Base-by-base conservation (phyloP, 1,140 invertebrate species). In the Heliconius hermathena region DNA sequence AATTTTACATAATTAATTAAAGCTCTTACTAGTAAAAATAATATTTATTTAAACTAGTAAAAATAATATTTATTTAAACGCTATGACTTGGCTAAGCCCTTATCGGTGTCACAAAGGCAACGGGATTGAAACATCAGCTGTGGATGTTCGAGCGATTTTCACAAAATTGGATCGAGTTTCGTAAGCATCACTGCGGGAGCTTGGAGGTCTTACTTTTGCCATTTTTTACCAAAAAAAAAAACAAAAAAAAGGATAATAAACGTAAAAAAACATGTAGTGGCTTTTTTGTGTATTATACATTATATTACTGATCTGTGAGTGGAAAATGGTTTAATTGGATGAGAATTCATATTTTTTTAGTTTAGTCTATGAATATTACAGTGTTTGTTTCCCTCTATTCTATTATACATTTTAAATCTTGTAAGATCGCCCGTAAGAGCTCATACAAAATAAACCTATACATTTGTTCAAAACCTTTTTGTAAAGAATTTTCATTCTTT, bases 81-180 rank as follows among this genome's bases (percentile, higher is more conserved):
- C 74, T 71, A 6, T 1, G 4, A 22, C 9, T 49, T 29, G 8
- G 57, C 9, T 57, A 22, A 16, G 11, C 60, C 60, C 26, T 76
- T 76, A 75, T 22, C 33, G 71, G 33, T 66, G 33, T 54, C 11
- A 66, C 22, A 66, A 70, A 29, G 73, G 74, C 74, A 38, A 60
- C 74, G 33, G 22, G 74, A 71, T 76, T 76, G 74, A 76, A 76
- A 76, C 74, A 76, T 76, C 57, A 38, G 74, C 36, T 70, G 70
- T 73, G 70, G 76, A 70, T 71, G 73, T 82, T 86, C 78, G 84
- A 81, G 83, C 83, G 77, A 81, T 81, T 84, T 85, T 82, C 76
- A 66, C 74, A 81, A 81, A 76, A 80, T 79, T 36, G 80, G 80
- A 81, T 87, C 81, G 71, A 57, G 79, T 85, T 82, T 79, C 79